phyloP scores from a whole-genome alignment of 2,113 vertebrate genomes.

The Campylorhamphus procurvoides region DNA sequence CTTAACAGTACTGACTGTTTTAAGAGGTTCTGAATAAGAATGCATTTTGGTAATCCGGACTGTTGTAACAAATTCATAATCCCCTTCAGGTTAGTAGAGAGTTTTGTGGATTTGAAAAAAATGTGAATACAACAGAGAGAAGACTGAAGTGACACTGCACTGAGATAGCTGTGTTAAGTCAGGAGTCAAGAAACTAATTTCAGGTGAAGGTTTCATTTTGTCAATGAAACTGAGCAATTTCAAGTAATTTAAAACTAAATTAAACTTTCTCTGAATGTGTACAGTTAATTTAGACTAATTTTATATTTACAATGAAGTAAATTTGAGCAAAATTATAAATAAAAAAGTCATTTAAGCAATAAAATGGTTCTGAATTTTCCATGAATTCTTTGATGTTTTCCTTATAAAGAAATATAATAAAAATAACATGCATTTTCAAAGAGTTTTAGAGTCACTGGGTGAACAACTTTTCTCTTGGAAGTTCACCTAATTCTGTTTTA shows the following conservation, averaged over 20 bases:
- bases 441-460: not conserved
- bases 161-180: not conserved
- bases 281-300: not conserved
- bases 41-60: not conserved
- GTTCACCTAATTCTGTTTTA: not conserved
- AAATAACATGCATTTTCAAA: not conserved
- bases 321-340: not conserved
- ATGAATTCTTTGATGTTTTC: not conserved
- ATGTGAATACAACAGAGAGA: not conserved
- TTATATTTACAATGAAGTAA: not conserved
- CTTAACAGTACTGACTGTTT: not conserved
- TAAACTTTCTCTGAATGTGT: not conserved
- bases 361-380: not conserved
- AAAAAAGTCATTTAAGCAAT: not conserved
- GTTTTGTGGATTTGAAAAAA: not conserved
- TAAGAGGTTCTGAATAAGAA: not conserved
- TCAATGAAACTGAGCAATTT: not conserved
- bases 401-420: not conserved
- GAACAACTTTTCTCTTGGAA: not conserved
- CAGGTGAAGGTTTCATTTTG: not conserved
- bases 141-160: not conserved
- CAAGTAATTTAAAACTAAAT: not conserved
- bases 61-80: not conserved
- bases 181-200: not conserved
- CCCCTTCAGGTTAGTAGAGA: not conserved